Base-by-base conservation (phyloP, 2,113 vertebrate species). In the Turdus rufiventris region DNA sequence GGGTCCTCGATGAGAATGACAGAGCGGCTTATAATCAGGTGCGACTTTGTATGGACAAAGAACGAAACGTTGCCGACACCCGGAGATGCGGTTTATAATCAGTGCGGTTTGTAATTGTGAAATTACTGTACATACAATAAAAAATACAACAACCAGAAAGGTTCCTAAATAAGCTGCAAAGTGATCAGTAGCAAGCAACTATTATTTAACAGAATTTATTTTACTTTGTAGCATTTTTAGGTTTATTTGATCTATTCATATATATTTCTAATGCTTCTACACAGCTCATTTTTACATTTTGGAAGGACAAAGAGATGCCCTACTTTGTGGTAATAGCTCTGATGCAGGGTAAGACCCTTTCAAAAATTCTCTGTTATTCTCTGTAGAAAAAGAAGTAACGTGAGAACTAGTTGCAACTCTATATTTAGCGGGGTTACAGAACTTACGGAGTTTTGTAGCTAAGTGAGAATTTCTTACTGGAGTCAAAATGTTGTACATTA, bases 261-360 rank as follows among this genome's bases (percentile, higher is more conserved):
- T 76, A 20, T 86, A 36, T 88, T 87, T 94, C 65, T 89, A 71
- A 62, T 95, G 90, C 29, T 97, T 97, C 72, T 96, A 85, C 92
- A 95, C 95, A 98, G 98, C 95, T 96, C 97, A 98, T 88, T 98
- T 98, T 97, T 98, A 98, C 93, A 84, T 97, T 97, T 96, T 98
- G 97, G 97, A 98, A 96, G 98, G 97, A 84, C 98, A 98, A 92
- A 97, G 89, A 91, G 98, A 99, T 96, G 97, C 99, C 79, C 96
- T 99, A 95, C 98, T 99, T 80, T 99, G 99, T 98, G 99, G 99
- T 85, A 98, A 98, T 61, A 97, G 97, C 93, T 98, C 96, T 92
- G 98, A 98, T 97, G 98, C 99, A 85, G 99, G 99, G 99, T 99
- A 98, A 99, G 98, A 38, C 33, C 51, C 24, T 83, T 60, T 57